phyloP scores from a whole-genome alignment of 2,797 vertebrate species.

The Anniella stebbinsi region DNA sequence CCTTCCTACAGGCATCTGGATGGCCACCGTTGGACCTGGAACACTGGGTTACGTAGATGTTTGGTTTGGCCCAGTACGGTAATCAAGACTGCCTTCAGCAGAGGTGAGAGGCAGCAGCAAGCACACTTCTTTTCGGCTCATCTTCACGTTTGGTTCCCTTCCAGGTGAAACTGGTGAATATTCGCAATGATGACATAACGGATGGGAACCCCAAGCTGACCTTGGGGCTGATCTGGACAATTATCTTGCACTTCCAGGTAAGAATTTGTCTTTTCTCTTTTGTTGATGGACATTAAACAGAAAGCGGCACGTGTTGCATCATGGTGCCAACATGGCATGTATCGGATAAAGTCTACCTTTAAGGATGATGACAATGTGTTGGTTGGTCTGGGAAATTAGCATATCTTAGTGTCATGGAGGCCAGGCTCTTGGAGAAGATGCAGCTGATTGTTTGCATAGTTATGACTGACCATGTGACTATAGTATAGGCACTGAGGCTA shows the following conservation, averaged over 20 bases:
- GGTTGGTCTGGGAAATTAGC: not conserved
- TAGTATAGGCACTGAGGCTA: not conserved
- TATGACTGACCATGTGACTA: not conserved
- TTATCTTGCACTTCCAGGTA: constrained; percentile 99
- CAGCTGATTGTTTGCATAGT: constrained; percentile 18
- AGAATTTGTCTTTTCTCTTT: not conserved
- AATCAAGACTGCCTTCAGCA: too few relatives aligned
- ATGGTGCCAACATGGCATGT: rapidly evolving
- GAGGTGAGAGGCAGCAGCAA: not conserved
- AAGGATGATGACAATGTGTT: rapidly evolving
- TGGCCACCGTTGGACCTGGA: not conserved
- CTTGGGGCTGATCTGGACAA: constrained; percentile 98
- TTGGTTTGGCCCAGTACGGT: not conserved
- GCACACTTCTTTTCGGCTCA: not conserved
- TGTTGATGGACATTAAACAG: rapidly evolving
- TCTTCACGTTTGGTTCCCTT: not conserved
- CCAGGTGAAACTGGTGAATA: constrained; percentile 98
- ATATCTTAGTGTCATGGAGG: not conserved
- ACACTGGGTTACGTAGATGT: too few relatives aligned
- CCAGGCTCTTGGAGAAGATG: not conserved
- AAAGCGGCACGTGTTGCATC: rapidly evolving
- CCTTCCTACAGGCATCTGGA: not conserved
- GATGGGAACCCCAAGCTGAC: constrained; percentile 99
- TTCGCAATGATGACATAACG: constrained; percentile 97
- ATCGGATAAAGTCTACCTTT: rapidly evolving